Conservation (phyloP, 2,797 vertebrate species). For the Rachycentron canadum region DNA sequence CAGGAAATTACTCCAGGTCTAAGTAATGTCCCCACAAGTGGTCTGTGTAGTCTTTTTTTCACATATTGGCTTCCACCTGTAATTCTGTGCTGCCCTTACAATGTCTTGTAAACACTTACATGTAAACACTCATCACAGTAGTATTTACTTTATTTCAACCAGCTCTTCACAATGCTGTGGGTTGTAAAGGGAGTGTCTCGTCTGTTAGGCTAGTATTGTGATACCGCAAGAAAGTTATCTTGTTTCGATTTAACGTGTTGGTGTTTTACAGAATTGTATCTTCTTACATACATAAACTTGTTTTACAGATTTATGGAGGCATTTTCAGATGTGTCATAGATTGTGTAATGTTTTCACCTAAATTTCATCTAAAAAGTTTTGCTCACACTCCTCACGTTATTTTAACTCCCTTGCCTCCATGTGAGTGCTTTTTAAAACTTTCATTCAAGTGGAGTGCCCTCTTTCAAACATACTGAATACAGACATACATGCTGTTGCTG, state of each 20-base stretch:
- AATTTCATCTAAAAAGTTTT: neutral
- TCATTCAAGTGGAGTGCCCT: no score
- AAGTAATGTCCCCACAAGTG: no score
- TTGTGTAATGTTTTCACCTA: neutral
- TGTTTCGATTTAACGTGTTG: neutral
- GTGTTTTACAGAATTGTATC: neutral
- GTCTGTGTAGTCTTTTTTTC: no score
- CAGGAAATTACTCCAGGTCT: no score
- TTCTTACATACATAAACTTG: neutral
- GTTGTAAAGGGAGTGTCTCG: neutral
- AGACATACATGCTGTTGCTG: neutral
- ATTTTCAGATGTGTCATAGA: no score
- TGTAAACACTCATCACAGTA: constrained; percentile 28
- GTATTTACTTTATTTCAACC: constrained; percentile 20
- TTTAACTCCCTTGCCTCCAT: neutral
- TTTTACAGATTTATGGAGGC: no score
- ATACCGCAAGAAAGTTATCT: neutral
- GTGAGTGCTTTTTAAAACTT: neutral
- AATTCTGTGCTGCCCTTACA: constrained; percentile 29
- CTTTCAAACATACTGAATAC: neutral
- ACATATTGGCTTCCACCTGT: constrained; percentile 20
- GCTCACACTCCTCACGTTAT: neutral
- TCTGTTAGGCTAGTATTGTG: neutral
- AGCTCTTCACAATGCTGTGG: neutral
- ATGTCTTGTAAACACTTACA: constrained; percentile 4